phyloP scores from a whole-genome alignment of 2,113 vertebrate genomes.

The Merops nubicus region DNA sequence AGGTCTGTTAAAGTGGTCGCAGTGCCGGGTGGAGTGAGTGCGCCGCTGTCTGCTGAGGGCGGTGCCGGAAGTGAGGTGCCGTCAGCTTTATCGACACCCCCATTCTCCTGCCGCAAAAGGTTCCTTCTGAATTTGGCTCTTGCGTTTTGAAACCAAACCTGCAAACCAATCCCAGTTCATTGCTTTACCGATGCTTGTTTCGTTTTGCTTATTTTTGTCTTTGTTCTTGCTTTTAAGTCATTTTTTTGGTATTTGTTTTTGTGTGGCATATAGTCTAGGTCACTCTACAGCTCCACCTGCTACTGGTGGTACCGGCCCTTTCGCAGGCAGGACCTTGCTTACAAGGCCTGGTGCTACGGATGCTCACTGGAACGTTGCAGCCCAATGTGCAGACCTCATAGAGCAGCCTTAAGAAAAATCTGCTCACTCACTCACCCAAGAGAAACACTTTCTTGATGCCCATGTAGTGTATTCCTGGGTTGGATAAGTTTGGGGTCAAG shows the following conservation, averaged over 20 bases:
- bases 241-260: neutral
- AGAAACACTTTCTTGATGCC: neutral
- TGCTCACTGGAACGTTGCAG: neutral
- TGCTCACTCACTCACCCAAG: neutral
- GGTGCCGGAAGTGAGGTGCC: constrained; percentile 94
- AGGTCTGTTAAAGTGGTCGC: constrained; percentile 99
- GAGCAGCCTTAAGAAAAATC: neutral
- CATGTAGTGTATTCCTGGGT: neutral
- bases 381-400: neutral
- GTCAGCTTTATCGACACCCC: constrained; percentile 99
- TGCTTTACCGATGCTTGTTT: constrained; percentile 90
- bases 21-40: constrained; percentile 95
- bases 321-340: neutral
- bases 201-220: constrained; percentile 25
- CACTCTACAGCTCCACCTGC: neutral
- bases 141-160: constrained; percentile 99
- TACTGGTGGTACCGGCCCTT: neutral
- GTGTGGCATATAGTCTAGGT: neutral
- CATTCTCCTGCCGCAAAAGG: constrained; percentile 99
- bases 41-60: constrained; percentile 97
- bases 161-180: constrained; percentile 99
- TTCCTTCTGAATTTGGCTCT: constrained; percentile 99
- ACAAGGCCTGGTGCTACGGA: neutral
- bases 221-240: constrained; percentile 5
- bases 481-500: neutral